phyloP scores from a whole-genome alignment of 2,888 invertebrate species.

The Ennomos erosarius region DNA sequence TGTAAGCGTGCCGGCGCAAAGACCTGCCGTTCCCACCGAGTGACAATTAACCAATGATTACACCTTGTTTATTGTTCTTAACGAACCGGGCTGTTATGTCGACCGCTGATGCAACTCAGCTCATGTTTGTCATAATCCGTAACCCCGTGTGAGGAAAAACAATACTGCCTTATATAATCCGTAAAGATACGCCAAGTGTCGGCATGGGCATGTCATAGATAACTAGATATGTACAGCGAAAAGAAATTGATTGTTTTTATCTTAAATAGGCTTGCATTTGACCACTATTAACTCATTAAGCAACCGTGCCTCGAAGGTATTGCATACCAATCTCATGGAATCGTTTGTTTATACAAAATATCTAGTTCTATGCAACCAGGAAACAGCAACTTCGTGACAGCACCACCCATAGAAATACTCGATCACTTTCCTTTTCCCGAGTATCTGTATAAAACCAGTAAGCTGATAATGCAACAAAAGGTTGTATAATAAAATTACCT shows the following conservation, averaged over 20 bases:
- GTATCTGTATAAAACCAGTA: slow-evolving; percentile 43
- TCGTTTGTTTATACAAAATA: slow-evolving; percentile 6
- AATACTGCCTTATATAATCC: slow-evolving; percentile 46
- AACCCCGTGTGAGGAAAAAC: slow-evolving; percentile 44
- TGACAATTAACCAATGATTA: slow-evolving; percentile 68
- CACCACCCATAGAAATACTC: slow-evolving; percentile 44
- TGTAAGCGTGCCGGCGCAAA: slow-evolving; percentile 58
- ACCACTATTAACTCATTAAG: too few relatives aligned
- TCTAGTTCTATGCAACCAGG: slow-evolving; percentile 38
- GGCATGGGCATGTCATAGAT: neutral
- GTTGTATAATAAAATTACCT: slow-evolving; percentile 11
- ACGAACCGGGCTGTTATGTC: slow-evolving; percentile 60
- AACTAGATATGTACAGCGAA: too few relatives aligned
- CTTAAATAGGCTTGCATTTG: too few relatives aligned
- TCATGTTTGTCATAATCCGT: slow-evolving; percentile 48
- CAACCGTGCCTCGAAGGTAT: slow-evolving; percentile 20
- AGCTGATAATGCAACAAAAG: slow-evolving; percentile 12
- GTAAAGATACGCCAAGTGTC: slow-evolving; percentile 17
- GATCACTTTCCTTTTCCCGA: slow-evolving; percentile 51
- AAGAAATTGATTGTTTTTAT: neutral
- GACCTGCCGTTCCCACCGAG: slow-evolving; percentile 69
- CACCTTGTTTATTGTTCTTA: slow-evolving; percentile 69
- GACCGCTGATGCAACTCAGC: slow-evolving; percentile 59
- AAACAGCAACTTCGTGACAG: slow-evolving; percentile 52
- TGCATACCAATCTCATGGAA: slow-evolving; percentile 9